A percentile compares a stretch with the other conserved stretches of the same genome.
Evolutionary conservation across 2,113 vertebrate genomes (phyloP).

Genomic region (Ciconia maguari): DNA sequence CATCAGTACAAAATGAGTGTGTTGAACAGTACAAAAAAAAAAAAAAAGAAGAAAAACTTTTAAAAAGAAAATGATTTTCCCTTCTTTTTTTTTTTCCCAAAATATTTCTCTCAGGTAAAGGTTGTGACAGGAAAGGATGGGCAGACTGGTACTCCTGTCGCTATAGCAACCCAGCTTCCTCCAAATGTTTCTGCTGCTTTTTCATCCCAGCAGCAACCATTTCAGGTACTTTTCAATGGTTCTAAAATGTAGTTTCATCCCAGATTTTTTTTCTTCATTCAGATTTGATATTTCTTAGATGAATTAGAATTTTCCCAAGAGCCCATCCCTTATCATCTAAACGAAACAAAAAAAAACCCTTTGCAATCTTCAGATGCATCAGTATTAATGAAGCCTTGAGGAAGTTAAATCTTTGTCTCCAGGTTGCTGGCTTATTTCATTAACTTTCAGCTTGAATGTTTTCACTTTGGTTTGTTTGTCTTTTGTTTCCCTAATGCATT

Average conservation of each 20-base stretch:
- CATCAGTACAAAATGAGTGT: constrained; percentile 4
- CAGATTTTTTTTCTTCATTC: constrained; percentile 71
- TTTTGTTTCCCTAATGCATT: constrained; percentile 68
- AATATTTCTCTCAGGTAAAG: constrained; percentile 88
- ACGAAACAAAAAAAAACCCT: constrained; percentile 17
- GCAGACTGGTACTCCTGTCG: constrained; percentile 93
- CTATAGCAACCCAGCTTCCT: constrained; percentile 96
- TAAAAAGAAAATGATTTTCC: constrained; percentile 71
- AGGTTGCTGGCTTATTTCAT: constrained; percentile 73
- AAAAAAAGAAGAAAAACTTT: background rate
- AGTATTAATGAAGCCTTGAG: constrained; percentile 40
- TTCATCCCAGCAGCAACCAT: constrained; percentile 87
- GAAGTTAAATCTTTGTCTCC: constrained; percentile 59
- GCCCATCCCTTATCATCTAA: constrained; percentile 65
- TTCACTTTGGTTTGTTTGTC: constrained; percentile 67
- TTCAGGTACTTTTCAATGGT: constrained; percentile 87
- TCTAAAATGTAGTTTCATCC: constrained; percentile 78
- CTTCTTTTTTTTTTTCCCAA: constrained; percentile 66
- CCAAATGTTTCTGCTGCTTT: constrained; percentile 96
- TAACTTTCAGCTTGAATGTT: constrained; percentile 69
- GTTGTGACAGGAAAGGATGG: constrained; percentile 96
- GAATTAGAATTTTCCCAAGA: constrained; percentile 61
- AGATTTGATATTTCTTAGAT: constrained; percentile 67
- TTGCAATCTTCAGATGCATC: constrained; percentile 53
- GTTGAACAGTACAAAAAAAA: background rate